Percentiles rank a stretch among this genome's conserved stretches.
phyloP scores from a whole-genome alignment of 2,113 vertebrate species.

The Cyanoramphus novaezelandiae region DNA sequence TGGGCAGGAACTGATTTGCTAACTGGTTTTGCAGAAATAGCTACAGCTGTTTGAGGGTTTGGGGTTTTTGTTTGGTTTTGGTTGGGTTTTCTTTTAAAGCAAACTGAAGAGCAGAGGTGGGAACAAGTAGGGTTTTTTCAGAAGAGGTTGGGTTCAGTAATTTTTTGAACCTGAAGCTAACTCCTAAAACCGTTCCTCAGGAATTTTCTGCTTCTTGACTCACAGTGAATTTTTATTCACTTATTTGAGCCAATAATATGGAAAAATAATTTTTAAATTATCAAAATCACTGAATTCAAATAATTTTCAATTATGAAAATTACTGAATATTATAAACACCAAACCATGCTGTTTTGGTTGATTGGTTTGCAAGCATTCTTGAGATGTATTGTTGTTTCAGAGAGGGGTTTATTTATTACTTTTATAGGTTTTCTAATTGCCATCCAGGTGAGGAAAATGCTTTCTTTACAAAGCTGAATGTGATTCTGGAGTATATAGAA shows the following conservation, averaged over 20 bases:
- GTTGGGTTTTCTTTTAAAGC: neutral
- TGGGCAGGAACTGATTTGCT: conserved; percentile 6
- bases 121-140: neutral
- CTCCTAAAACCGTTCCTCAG: neutral
- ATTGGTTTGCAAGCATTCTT: neutral
- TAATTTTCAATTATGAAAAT: neutral
- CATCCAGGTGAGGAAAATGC: neutral
- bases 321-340: neutral
- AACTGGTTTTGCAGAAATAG: neutral
- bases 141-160: neutral
- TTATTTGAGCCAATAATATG: neutral
- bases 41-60: neutral
- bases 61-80: too few species aligned
- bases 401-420: neutral
- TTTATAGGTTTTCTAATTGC: neutral
- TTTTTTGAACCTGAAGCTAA: neutral
- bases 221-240: neutral
- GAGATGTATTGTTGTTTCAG: neutral
- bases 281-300: neutral
- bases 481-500: neutral
- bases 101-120: neutral
- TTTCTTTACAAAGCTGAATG: neutral
- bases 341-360: neutral
- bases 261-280: neutral
- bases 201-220: neutral